Evolutionary conservation across 2,888 invertebrate genomes (phyloP), one percentile per base, ranked within the genome.

Genomic region (Oscheius myriophilus): DNA sequence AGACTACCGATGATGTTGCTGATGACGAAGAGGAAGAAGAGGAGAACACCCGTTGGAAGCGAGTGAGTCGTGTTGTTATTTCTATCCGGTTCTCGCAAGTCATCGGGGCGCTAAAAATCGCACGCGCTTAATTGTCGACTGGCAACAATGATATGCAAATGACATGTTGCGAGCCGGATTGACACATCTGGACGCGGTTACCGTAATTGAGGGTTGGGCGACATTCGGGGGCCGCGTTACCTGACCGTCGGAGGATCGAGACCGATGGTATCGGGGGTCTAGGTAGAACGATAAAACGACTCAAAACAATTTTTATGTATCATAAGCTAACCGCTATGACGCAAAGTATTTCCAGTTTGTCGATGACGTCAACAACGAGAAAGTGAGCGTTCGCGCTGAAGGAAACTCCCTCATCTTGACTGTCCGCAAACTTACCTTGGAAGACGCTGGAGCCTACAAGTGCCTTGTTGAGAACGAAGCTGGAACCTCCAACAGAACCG

Each of bases 391-490:
- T n/a, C 18, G 58, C 9, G 52, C 52, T 2, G 75, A 77, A 21
- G 69, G 69, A 12, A 76, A 74, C 11, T 70, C 72, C 25, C 51
- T 81, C 9, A 78, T 76, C 23, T 69, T 83, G 26, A 67, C 69
- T 1, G 71, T 83, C 49, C 66, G 72, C 21, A 41, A 72, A 41
- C 59, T 82, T n/a, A 54, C 72, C 1, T 26, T 76, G 21, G 76
- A 77, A 52, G 83, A 83, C 58, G 78, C 80, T 25, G 81, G 78
- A 12, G 73, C 72, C 12, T 83, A 83, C 65, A 65, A 66, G 25
- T 83, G 83, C 53, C 49, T 70, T 11, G 83, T 79, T 6, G 72
- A 73, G 42, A 83, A 83, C 57, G 79, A 80, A 25, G 81, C 81
- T 33, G 82, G 83, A 54, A 63, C 59, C 6, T 74, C 68, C 16